Percentiles rank a stretch among this genome's conserved stretches.
These are phyloP conservation scores for Nibea albiflora DNA, from an alignment of 2,113 vertebrate genomes.

Conservation along the genomic window DNA sequence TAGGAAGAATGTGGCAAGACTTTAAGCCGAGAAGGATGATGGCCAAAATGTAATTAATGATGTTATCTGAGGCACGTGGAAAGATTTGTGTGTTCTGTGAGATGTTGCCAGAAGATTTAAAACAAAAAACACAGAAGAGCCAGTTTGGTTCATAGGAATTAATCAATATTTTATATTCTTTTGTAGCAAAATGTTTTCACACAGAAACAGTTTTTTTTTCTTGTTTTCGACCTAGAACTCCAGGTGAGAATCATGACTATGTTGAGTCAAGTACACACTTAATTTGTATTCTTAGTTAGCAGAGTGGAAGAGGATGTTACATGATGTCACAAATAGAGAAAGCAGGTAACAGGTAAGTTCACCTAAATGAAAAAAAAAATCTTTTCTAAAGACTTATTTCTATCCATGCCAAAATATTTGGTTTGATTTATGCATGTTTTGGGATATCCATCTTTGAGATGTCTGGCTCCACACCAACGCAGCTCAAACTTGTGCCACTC, in stretches of 20 bases:
- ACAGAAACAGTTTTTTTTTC: conserved; percentile 78
- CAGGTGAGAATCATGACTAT: conserved; percentile 80
- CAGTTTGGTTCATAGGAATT: conserved; percentile 78
- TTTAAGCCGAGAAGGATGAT: not conserved
- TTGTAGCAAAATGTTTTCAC: conserved; percentile 85
- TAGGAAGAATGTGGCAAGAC: not conserved
- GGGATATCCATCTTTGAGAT: not conserved
- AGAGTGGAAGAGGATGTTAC: conserved; percentile 51
- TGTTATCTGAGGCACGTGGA: conserved; percentile 10
- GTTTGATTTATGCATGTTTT: conserved; percentile 15
- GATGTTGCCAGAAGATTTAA: not conserved
- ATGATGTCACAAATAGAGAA: conserved; percentile 48
- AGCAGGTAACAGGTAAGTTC: conserved; percentile 39
- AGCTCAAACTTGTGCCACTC: too few relatives aligned
- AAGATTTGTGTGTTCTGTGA: not conserved
- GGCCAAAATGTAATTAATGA: conserved; percentile 7
- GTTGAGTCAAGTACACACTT: conserved; percentile 78
- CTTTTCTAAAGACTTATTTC: too few relatives aligned
- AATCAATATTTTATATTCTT: conserved; percentile 83
- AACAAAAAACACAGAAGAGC: conserved; percentile 70
- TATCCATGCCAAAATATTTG: not conserved
- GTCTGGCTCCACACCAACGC: too few relatives aligned
- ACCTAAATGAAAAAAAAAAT: conserved; percentile 20
- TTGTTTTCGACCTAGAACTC: conserved; percentile 75
- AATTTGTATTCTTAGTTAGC: conserved; percentile 71